Evolutionary conservation across 2,797 vertebrate species (phyloP).

Genomic region (Siniperca undulata): DNA sequence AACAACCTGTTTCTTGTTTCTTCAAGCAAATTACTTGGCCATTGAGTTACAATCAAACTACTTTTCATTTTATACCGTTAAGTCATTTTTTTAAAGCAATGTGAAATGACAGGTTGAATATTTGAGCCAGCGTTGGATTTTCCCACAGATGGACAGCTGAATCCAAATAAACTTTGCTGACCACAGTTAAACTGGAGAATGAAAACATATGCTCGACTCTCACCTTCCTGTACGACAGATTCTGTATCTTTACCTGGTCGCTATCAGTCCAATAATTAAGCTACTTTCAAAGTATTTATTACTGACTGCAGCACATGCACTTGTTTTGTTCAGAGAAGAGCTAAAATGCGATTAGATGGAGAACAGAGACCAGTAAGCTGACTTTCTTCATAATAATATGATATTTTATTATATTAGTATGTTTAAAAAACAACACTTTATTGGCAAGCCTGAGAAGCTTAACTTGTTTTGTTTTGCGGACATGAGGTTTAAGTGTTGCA

Average conservation of each 20-base stretch:
- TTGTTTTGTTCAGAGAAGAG: background rate
- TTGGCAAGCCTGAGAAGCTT: background rate
- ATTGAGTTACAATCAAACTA: background rate
- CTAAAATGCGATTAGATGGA: background rate
- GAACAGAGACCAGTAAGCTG: background rate
- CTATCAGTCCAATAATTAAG: conserved; percentile 25
- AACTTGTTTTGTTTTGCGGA: background rate
- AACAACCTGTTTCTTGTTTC: conserved; percentile 4
- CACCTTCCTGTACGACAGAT: conserved; percentile 17
- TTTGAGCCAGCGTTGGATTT: conserved; percentile 49
- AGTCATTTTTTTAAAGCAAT: background rate
- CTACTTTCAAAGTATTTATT: background rate
- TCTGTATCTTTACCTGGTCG: conserved; percentile 19
- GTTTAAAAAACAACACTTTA: background rate
- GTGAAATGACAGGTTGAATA: conserved; percentile 38
- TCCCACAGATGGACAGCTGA: conserved; percentile 36
- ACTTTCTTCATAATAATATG: background rate
- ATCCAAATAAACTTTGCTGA: conserved; percentile 38
- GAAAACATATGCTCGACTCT: conserved; percentile 63
- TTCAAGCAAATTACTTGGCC: background rate
- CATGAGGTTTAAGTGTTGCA: background rate
- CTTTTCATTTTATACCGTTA: background rate
- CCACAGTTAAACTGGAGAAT: conserved; percentile 44
- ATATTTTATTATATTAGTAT: background rate
- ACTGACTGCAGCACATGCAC: background rate